phyloP scores from a whole-genome alignment of 1,140 invertebrate species.

The Hyposmocoma kahamanoa region DNA sequence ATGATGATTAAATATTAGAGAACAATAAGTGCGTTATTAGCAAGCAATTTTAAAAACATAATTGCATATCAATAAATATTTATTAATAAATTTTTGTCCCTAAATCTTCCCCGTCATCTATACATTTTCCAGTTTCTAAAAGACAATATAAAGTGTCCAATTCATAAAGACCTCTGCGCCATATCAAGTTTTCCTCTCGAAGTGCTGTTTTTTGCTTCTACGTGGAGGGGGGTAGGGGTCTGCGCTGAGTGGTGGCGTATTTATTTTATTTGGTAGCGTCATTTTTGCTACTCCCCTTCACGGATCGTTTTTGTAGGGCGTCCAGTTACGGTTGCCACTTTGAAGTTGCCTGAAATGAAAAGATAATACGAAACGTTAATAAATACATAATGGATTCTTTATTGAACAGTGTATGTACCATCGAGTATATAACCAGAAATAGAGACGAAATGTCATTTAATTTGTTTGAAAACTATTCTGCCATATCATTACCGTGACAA shows the following conservation, averaged over 20 bases:
- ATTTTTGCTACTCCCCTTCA: slow-evolving; percentile 59
- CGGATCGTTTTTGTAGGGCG: slow-evolving; percentile 54
- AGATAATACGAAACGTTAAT: not conserved
- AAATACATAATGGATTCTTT: too few relatives aligned
- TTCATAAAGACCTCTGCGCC: slow-evolving; percentile 14
- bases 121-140: slow-evolving; percentile 14
- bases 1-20: too few relatives aligned
- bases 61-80: too few relatives aligned
- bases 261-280: slow-evolving; percentile 63
- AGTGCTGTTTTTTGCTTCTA: slow-evolving; percentile 11
- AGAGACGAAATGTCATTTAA: too few relatives aligned
- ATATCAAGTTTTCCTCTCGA: not conserved
- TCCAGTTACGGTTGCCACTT: slow-evolving; percentile 30
- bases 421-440: too few relatives aligned
- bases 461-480: too few relatives aligned
- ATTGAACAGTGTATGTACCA: too few relatives aligned
- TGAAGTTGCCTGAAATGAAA: slow-evolving; percentile 38
- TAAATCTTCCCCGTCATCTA: slow-evolving; percentile 2
- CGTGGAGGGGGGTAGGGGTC: slow-evolving; percentile 18
- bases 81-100: not conserved
- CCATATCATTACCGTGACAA: too few relatives aligned
- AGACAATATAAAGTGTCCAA: slow-evolving; percentile 34
- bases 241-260: slow-evolving; percentile 28
- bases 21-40: too few relatives aligned
- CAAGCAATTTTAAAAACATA: too few relatives aligned